Conservation (phyloP, 2,797 vertebrate species). For the Eremophila alpestris region DNA sequence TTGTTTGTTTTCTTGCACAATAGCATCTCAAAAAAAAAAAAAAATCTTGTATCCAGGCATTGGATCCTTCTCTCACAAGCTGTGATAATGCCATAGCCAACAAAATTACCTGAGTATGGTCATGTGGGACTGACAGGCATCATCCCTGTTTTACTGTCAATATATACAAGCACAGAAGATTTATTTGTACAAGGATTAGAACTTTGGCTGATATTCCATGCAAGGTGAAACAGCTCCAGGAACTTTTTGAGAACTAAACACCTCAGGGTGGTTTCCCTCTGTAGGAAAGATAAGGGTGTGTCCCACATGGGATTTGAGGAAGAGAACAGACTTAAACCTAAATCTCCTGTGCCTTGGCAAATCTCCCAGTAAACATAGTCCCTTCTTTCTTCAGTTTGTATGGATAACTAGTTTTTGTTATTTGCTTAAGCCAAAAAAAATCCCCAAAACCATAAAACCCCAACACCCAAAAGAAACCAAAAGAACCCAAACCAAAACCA, state of each 20-base stretch:
- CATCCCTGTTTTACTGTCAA: background rate
- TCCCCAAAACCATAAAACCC: background rate
- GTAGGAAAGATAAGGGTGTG: background rate
- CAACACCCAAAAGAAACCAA: background rate
- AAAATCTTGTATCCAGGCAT: background rate
- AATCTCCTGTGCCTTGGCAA: background rate
- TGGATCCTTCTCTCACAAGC: background rate
- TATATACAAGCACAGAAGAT: background rate
- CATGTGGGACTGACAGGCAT: background rate
- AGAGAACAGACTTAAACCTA: background rate
- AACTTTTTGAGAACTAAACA: background rate
- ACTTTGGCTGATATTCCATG: background rate
- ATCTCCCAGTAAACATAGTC: background rate
- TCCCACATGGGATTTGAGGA: background rate
- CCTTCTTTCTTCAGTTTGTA: background rate
- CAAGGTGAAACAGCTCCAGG: conserved; percentile 11
- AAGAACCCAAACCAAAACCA: background rate
- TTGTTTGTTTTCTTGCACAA: background rate
- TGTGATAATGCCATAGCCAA: background rate
- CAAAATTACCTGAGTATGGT: background rate
- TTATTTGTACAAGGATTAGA: background rate
- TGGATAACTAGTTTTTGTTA: background rate
- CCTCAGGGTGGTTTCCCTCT: background rate
- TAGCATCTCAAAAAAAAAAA: background rate
- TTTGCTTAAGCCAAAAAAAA: background rate